Conservation (phyloP, 92 coral and sea anemone species). For the Siderastrea radians region DNA sequence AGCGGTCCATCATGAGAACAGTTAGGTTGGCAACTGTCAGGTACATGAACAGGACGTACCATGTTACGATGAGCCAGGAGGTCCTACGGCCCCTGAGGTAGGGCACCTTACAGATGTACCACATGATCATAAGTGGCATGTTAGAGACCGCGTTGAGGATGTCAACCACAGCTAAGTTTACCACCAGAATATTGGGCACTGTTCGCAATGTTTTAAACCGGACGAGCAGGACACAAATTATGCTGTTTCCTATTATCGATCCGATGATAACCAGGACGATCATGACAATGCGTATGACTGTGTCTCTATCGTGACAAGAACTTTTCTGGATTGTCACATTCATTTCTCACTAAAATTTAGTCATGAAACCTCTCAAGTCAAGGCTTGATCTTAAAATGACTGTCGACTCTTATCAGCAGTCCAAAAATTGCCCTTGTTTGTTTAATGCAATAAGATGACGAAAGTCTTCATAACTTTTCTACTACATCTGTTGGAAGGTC, state of each 20-base stretch:
- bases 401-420: too few relatives aligned
- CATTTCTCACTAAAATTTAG: background rate
- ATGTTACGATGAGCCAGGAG: slow-evolving; percentile 77
- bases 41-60: slow-evolving; percentile 81
- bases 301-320: slow-evolving; percentile 50
- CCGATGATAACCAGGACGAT: slow-evolving; percentile 68
- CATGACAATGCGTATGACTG: slow-evolving; percentile 49
- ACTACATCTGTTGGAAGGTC: too few relatives aligned
- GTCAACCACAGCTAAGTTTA: slow-evolving; percentile 81
- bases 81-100: slow-evolving; percentile 63
- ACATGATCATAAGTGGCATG: slow-evolving; percentile 84
- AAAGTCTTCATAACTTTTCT: too few relatives aligned
- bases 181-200: slow-evolving; percentile 86
- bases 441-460: too few relatives aligned
- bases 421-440: too few relatives aligned
- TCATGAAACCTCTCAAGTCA: too few relatives aligned
- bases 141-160: slow-evolving; percentile 76
- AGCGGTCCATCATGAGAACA: slow-evolving; percentile 87
- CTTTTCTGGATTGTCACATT: background rate
- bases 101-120: slow-evolving; percentile 82
- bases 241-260: slow-evolving; percentile 79
- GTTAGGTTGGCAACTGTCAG: slow-evolving; percentile 79
- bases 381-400: too few relatives aligned
- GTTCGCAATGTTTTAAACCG: slow-evolving; percentile 86
- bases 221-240: slow-evolving; percentile 58